phyloP scores from a whole-genome alignment of 2,888 invertebrate species.

The Eugnorisma glareosa region DNA sequence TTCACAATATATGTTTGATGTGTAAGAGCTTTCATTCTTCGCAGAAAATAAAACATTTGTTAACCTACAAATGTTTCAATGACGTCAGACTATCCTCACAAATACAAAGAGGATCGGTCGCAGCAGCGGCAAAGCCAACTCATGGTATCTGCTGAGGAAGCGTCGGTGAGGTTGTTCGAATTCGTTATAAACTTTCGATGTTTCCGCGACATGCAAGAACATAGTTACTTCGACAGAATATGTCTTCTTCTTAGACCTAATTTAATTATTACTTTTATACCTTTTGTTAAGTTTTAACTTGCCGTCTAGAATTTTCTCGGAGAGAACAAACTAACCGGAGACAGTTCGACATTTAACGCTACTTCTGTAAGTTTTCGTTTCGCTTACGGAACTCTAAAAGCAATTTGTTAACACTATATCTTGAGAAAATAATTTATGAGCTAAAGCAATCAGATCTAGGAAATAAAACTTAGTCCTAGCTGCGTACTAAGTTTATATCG shows the following conservation, averaged over 20 bases:
- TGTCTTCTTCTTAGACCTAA: not conserved
- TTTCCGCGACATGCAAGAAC: not conserved
- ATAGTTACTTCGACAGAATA: not conserved
- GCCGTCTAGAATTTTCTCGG: not conserved
- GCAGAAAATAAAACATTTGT: not conserved
- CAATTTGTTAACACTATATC: constrained; percentile 57
- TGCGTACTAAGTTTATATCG: not conserved
- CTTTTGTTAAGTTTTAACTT: not conserved
- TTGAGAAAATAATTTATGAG: constrained; percentile 37
- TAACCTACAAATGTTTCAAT: too few relatives aligned
- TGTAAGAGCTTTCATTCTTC: not conserved
- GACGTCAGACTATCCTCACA: too few relatives aligned
- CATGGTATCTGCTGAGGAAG: too few relatives aligned
- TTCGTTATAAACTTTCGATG: not conserved
- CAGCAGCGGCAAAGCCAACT: too few relatives aligned
- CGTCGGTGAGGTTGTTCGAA: too few relatives aligned
- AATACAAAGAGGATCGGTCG: too few relatives aligned
- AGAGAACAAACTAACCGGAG: not conserved
- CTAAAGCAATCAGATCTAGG: constrained; percentile 38
- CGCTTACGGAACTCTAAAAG: constrained; percentile 31
- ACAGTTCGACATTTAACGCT: not conserved
- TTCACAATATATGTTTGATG: not conserved
- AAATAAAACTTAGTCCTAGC: constrained; percentile 7
- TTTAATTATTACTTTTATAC: not conserved
- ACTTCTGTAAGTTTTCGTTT: not conserved